Base-by-base conservation (phyloP, 2,113 vertebrate species). In the Ictalurus punctatus region DNA sequence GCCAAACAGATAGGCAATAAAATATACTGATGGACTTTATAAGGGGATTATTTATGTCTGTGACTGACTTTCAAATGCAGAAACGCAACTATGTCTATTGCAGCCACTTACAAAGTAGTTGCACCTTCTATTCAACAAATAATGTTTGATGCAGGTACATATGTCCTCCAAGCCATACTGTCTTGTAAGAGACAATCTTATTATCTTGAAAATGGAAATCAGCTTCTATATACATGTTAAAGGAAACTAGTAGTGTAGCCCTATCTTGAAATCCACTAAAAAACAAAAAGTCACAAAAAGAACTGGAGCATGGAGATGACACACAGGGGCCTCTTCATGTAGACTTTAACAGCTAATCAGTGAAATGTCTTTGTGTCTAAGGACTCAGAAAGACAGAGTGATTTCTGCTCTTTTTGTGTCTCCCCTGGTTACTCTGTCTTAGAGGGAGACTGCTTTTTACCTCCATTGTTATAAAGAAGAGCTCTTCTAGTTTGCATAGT, bases 1-100 rank as follows among this genome's bases (percentile, higher is more conserved):
- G 48, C 48, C 76, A 71, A 80, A 80, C 88, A 89, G 58, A 78
- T 61, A 88, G 85, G 67, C 59, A 76, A 76, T 79, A 81, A 86
- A 61, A 44, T 58, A n/a, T 71, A 89, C 23, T 74, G 16, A 84
- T 87, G 17, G 34, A 65, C 37, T 83, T 44, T 74, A 71, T 71
- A 40, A 63, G 27, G 27, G 61, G 83, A 40, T 30, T 65, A 74
- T 88, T 90, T 48, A 61, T 17, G 34, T 86, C 19, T 63, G 78
- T 4, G 34, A 86, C 69, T 86, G 30, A 76, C 14, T 27, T 83
- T 17, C 23, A 9, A 74, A 61, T 69, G 25, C 40, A 82, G 59
- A 89, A 81, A 90, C 58, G 37, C 21, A 54, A 27, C 59, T 25
- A 65, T 71, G 30, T 69, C 34, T 37, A 69, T 58, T 84, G n/a